Conservation (phyloP, 2,797 vertebrate species). For the Acanthurus lineatus region DNA sequence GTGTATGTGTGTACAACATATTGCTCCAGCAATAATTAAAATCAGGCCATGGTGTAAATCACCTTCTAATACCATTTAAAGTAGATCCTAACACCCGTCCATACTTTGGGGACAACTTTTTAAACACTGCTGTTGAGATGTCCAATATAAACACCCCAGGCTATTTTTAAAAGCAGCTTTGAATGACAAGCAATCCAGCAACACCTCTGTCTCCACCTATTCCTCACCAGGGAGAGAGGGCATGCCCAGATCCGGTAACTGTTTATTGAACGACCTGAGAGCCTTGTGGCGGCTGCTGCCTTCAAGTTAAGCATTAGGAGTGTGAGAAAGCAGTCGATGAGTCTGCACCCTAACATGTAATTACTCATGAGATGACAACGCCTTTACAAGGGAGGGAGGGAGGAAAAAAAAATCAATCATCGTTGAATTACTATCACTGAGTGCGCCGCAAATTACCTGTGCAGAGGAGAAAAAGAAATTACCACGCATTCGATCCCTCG, state of each 20-base stretch:
- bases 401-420: constrained; percentile 78
- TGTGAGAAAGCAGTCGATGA: constrained; percentile 74
- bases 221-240: constrained; percentile 35
- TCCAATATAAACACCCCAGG: constrained; percentile 28
- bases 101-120: constrained; percentile 20
- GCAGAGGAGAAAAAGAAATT: constrained; percentile 75
- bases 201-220: constrained; percentile 55
- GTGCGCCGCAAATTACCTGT: constrained; percentile 77
- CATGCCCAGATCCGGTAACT: constrained; percentile 68
- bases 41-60: neutral
- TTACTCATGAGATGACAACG: constrained; percentile 82
- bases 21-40: neutral
- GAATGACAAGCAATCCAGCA: constrained; percentile 62
- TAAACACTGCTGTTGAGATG: constrained; percentile 37
- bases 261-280: constrained; percentile 73
- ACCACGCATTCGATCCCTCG: constrained; percentile 61
- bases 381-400: constrained; percentile 66
- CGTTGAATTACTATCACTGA: constrained; percentile 81
- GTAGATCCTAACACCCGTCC: neutral
- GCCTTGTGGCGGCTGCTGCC: constrained; percentile 52
- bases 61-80: constrained; percentile 22
- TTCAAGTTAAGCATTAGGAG: constrained; percentile 63
- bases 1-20: neutral
- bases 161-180: constrained; percentile 45
- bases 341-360: constrained; percentile 78